Base-by-base conservation (phyloP, 2,113 vertebrate species). In the Brachypodius melanocephalos region DNA sequence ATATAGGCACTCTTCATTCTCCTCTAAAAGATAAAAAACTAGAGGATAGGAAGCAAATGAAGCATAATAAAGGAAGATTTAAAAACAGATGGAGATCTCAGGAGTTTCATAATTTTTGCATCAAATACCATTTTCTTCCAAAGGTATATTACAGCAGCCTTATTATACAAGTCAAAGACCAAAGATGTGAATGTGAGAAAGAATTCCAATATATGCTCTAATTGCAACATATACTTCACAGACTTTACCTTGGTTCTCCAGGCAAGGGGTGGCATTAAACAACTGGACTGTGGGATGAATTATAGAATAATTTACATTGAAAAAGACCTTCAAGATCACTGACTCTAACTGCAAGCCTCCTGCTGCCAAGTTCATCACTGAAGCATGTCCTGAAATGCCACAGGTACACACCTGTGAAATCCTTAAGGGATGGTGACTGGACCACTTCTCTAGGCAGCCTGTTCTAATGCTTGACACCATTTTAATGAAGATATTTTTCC, bases 371-470 rank as follows among this genome's bases (percentile, higher is more conserved):
- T 57, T 57, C 32, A 36, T 38, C 42, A 36, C 26, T 43, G 17
- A 72, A 2, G 14, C 14, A 28, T 6, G 10, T 72, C 21, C 34
- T 25, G 0, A 0, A 36, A 43, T 22, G 17, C 49, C 31, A 18
- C 49, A 28, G 8, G 4, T 57, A 49, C 9, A 49, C 8, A 12
- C 32, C 19, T 26, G 10, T 31, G 42, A 36, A 72, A 72, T 31
- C 25, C 14, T 63, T 11, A 25, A 63, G 29, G 25, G 21, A 49
- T 15, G 14, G 25, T 63, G 42, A 7, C 48, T 63, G 21, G 72
- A 49, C 17, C 14, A 12, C 42, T 42, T 49, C 42, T 58, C 42
- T 26, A 34, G 25, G 3, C 11, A 63, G 42, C 17, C 34, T 34
- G 17, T 43, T 49, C 25, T 17, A 63, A 25, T 22, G 26, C 25